Evolutionary conservation across 2,888 invertebrate genomes (phyloP).

Genomic region (Hypena proboscidalis): DNA sequence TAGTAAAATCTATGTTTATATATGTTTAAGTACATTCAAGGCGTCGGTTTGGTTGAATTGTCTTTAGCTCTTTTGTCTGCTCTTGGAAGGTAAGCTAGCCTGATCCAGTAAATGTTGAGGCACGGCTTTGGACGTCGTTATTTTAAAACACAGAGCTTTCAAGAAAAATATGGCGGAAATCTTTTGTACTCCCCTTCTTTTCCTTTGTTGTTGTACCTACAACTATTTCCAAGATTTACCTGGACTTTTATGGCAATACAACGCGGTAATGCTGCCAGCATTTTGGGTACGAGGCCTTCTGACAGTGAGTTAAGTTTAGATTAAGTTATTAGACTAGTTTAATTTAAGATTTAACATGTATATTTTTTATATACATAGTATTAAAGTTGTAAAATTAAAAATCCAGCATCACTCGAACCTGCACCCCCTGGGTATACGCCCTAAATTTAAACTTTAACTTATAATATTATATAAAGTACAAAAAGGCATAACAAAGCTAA

Average conservation of each 20-base stretch:
- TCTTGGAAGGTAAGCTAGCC: slow-evolving; percentile 36
- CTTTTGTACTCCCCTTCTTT: slow-evolving; percentile 23
- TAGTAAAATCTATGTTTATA: slow-evolving; percentile 4
- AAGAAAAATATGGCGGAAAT: slow-evolving; percentile 22
- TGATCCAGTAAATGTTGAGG: slow-evolving; percentile 38
- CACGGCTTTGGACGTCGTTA: slow-evolving; percentile 38
- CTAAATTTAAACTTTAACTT: too few relatives aligned
- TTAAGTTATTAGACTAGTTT: too few relatives aligned
- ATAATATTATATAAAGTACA: too few relatives aligned
- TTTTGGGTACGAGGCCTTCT: too few relatives aligned
- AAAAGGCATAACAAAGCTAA: too few relatives aligned
- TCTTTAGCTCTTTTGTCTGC: slow-evolving; percentile 35
- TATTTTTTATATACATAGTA: too few relatives aligned
- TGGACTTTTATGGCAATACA: slow-evolving; percentile 10
- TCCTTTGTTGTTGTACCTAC: slow-evolving; percentile 2
- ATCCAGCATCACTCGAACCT: too few relatives aligned
- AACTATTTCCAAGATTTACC: slow-evolving; percentile 5
- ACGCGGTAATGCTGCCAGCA: too few relatives aligned
- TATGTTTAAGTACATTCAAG: slow-evolving; percentile 12
- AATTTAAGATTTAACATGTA: too few relatives aligned
- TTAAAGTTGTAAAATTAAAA: too few relatives aligned
- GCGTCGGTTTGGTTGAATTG: slow-evolving; percentile 27
- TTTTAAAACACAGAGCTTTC: slow-evolving; percentile 31
- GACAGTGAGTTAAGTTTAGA: too few relatives aligned
- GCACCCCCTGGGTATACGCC: too few relatives aligned